Percentiles rank a stretch among this genome's conserved stretches.
phyloP scores from a whole-genome alignment of 2,888 invertebrate species.

The Drosophila subsilvestris region DNA sequence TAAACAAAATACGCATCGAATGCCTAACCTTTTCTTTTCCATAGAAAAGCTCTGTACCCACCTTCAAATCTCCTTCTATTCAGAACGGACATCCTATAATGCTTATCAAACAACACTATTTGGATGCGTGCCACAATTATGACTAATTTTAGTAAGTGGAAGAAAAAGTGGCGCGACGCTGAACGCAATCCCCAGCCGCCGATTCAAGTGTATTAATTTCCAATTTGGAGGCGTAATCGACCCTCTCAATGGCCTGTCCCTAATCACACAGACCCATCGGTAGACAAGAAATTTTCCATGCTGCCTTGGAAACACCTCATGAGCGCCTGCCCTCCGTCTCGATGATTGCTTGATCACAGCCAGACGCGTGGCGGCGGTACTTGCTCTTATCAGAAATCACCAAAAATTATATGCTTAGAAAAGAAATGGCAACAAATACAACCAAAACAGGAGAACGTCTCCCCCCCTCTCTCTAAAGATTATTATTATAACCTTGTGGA shows the following conservation, averaged over 20 bases:
- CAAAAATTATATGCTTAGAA: conserved; percentile 16
- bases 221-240: conserved; percentile 43
- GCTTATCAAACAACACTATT: conserved; percentile 5
- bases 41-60: not conserved
- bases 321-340: conserved; percentile 15
- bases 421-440: not conserved
- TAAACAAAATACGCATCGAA: conserved; percentile 44
- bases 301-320: conserved; percentile 58
- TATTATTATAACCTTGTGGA: not conserved
- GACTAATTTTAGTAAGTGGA: conserved; percentile 52
- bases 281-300: conserved; percentile 57
- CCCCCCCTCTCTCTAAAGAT: not conserved
- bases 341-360: conserved; percentile 38
- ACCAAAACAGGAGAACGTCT: not conserved
- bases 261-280: conserved; percentile 48
- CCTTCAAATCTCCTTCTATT: not conserved
- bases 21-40: not conserved
- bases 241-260: conserved; percentile 15
- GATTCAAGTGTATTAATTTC: conserved; percentile 40
- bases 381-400: conserved; percentile 61
- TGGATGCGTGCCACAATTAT: conserved; percentile 19
- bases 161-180: conserved; percentile 59
- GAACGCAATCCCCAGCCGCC: conserved; percentile 10
- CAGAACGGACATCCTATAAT: not conserved
- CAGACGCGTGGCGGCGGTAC: conserved; percentile 68